These are phyloP conservation scores for Falco biarmicus DNA, from an alignment of 2,797 vertebrate species.

Conservation along the genomic window DNA sequence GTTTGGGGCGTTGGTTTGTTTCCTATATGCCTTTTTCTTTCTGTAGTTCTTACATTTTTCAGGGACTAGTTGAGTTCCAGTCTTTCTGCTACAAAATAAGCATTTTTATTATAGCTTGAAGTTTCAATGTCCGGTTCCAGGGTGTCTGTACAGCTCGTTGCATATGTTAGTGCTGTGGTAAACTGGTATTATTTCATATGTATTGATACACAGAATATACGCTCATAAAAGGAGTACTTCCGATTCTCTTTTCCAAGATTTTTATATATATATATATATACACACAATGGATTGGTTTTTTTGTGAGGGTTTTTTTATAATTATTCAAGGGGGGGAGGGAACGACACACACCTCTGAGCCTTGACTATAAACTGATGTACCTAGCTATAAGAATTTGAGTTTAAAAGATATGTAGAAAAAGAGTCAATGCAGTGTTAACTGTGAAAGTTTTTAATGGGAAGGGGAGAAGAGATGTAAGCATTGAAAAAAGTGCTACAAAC, in stretches of 20 bases:
- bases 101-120: background rate
- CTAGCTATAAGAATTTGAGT: background rate
- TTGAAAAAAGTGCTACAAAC: background rate
- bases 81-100: background rate
- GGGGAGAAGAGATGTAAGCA: background rate
- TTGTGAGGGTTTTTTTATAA: background rate
- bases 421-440: background rate
- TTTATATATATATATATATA: no score
- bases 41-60: background rate
- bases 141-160: background rate
- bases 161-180: background rate
- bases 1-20: background rate
- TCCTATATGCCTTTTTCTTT: background rate
- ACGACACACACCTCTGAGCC: background rate
- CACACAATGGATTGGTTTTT: rapidly evolving
- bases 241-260: background rate
- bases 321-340: background rate
- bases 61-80: background rate
- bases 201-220: background rate
- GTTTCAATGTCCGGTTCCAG: background rate
- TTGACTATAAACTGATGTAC: background rate
- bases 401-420: background rate
- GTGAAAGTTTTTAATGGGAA: background rate
- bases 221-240: background rate
- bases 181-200: background rate